phyloP scores from a whole-genome alignment of 53 echinoderm and acorn worm genomes.

The Echinometra lucunter region DNA sequence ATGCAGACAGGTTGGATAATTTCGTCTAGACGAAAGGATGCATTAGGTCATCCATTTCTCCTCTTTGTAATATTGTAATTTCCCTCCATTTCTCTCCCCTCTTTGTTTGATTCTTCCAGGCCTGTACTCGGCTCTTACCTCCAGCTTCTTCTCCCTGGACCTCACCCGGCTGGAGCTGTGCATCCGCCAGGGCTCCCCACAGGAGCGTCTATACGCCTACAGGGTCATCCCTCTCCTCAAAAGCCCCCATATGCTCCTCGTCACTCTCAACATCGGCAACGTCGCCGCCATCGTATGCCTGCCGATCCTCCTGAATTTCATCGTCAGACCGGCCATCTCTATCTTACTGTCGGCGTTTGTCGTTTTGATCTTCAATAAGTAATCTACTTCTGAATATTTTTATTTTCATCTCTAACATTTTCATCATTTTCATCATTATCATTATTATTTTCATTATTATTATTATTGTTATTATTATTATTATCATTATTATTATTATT shows the following conservation, averaged over 20 bases:
- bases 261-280: constrained; percentile 81
- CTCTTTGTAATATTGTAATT: too few species aligned
- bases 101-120: constrained; percentile 16
- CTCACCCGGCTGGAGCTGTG: constrained; percentile 78
- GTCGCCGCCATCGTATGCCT: constrained; percentile 81
- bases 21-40: too few species aligned
- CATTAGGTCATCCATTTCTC: too few species aligned
- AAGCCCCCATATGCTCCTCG: constrained; percentile 78
- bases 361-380: constrained; percentile 85
- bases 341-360: constrained; percentile 80
- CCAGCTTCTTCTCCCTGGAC: constrained; percentile 84
- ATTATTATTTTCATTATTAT: background rate
- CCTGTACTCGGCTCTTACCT: constrained; percentile 82
- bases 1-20: too few species aligned
- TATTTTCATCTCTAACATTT: background rate
- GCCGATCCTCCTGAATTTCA: constrained; percentile 78
- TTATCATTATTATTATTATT: background rate
- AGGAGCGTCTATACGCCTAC: constrained; percentile 75
- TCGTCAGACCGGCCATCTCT: constrained; percentile 72
- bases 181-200: constrained; percentile 58
- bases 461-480: background rate
- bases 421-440: background rate
- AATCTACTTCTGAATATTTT: background rate
- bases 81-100: background rate
- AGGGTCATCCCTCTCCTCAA: constrained; percentile 77